These are phyloP conservation scores for Lipophrys pholis DNA, from an alignment of 2,113 vertebrate genomes.

Conservation along the genomic window DNA sequence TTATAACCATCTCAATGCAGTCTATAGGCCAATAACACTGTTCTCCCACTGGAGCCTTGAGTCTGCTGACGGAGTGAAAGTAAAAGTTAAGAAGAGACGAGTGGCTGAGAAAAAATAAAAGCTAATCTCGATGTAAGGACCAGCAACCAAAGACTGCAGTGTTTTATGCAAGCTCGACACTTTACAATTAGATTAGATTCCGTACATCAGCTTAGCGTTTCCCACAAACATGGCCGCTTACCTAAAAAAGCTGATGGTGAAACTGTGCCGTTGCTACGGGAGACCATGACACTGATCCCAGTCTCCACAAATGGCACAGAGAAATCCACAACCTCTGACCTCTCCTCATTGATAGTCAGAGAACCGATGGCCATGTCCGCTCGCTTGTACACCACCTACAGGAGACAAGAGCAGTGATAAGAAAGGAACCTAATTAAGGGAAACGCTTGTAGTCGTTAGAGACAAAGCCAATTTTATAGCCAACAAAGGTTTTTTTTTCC, in stretches of 20 bases:
- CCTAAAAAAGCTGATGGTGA: slow-evolving; percentile 93
- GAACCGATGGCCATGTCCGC: slow-evolving; percentile 96
- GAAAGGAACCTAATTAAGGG: slow-evolving; percentile 25
- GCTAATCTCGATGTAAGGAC: slow-evolving; percentile 65
- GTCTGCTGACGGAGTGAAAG: slow-evolving; percentile 71
- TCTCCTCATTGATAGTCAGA: slow-evolving; percentile 92
- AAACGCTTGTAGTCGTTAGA: slow-evolving; percentile 4
- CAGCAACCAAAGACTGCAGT: slow-evolving; percentile 55
- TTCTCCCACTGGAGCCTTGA: slow-evolving; percentile 54
- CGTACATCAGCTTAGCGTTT: slow-evolving; percentile 22
- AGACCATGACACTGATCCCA: slow-evolving; percentile 94
- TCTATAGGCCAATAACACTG: slow-evolving; percentile 62
- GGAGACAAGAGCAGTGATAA: slow-evolving; percentile 15
- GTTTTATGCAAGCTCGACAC: slow-evolving; percentile 68
- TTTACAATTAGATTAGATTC: slow-evolving; percentile 50
- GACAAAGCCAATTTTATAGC: slow-evolving; percentile 28
- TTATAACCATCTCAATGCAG: slow-evolving; percentile 56
- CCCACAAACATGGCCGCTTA: slow-evolving; percentile 68
- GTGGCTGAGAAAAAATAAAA: slow-evolving; percentile 45
- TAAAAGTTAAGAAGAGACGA: slow-evolving; percentile 66
- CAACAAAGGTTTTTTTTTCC: slow-evolving; percentile 18
- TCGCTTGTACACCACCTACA: slow-evolving; percentile 90
- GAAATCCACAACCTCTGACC: slow-evolving; percentile 93
- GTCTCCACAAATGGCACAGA: slow-evolving; percentile 94
- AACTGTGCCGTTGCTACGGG: slow-evolving; percentile 92